A percentile compares a stretch with the other conserved stretches of the same genome.
These are phyloP conservation scores for Melanophora roralis DNA, from an alignment of 2,888 invertebrate species.

Conservation along the genomic window DNA sequence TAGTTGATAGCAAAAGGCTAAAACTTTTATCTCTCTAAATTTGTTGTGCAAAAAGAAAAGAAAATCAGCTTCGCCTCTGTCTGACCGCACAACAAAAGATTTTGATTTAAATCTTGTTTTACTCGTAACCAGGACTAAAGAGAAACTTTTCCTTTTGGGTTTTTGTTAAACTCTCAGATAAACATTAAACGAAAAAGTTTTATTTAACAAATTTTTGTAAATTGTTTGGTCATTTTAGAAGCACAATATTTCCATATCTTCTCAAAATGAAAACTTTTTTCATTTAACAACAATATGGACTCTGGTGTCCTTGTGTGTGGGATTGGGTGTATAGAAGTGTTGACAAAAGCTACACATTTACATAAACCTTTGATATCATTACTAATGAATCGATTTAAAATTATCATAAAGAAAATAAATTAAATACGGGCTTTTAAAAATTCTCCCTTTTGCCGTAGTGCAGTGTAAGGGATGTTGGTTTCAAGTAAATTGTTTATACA, in stretches of 20 bases:
- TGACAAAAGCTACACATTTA: not conserved
- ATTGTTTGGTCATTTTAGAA: slow-evolving; percentile 32
- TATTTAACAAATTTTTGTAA: slow-evolving; percentile 21
- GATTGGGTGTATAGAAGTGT: not conserved
- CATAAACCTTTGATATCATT: slow-evolving; percentile 4
- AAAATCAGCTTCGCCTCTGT: not conserved
- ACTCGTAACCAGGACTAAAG: not conserved
- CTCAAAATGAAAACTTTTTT: slow-evolving; percentile 1
- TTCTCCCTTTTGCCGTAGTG: not conserved
- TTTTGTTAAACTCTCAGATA: not conserved
- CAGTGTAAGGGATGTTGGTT: too few species aligned
- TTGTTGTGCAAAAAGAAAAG: too few species aligned
- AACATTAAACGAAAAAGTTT: slow-evolving; percentile 19
- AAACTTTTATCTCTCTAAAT: not conserved
- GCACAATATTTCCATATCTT: slow-evolving; percentile 9
- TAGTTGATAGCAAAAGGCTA: slow-evolving; percentile 12
- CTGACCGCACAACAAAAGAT: slow-evolving; percentile 40
- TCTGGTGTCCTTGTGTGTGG: slow-evolving; percentile 34
- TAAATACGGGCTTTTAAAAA: not conserved
- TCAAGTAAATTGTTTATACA: too few species aligned
- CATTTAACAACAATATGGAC: slow-evolving; percentile 13
- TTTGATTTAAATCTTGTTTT: slow-evolving; percentile 41
- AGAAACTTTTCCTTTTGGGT: slow-evolving; percentile 6
- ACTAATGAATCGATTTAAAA: slow-evolving; percentile 36
- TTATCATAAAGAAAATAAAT: slow-evolving; percentile 1